A percentile compares a stretch with the other conserved stretches of the same genome.
Conservation (phyloP, 2,113 vertebrate genomes). For the Podiceps cristatus region DNA sequence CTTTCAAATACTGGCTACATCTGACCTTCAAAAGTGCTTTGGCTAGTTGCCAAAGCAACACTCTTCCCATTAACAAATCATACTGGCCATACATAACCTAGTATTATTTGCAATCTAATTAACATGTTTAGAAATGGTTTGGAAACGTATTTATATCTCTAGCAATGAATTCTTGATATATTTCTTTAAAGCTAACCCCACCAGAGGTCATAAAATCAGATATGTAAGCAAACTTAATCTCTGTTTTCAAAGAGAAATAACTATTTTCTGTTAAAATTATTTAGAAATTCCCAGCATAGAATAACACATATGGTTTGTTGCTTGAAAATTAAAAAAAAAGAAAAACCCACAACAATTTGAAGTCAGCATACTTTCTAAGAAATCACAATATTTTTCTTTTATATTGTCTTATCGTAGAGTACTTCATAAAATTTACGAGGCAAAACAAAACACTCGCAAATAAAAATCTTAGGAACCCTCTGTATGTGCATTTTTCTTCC, state of each 20-base stretch:
- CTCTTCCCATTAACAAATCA: neutral
- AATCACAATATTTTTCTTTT: neutral
- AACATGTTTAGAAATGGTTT: neutral
- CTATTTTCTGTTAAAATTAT: neutral
- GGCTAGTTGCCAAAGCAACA: conserved; percentile 15
- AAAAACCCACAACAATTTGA: neutral
- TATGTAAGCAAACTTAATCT: neutral
- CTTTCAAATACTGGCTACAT: neutral
- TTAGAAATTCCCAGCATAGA: neutral
- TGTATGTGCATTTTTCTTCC: neutral
- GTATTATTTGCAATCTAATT: neutral
- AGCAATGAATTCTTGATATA: neutral
- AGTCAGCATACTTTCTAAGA: neutral
- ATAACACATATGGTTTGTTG: neutral
- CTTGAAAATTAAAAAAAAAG: neutral
- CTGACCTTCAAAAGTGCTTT: conserved; percentile 13
- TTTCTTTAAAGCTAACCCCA: neutral
- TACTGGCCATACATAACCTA: neutral
- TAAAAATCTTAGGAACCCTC: neutral
- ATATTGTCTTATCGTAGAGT: neutral
- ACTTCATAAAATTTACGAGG: neutral
- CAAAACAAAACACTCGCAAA: neutral
- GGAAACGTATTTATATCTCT: neutral
- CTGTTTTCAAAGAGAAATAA: neutral
- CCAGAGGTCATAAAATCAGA: neutral